Conservation (phyloP, 1,140 invertebrate species). For the Globodera rostochiensis region DNA sequence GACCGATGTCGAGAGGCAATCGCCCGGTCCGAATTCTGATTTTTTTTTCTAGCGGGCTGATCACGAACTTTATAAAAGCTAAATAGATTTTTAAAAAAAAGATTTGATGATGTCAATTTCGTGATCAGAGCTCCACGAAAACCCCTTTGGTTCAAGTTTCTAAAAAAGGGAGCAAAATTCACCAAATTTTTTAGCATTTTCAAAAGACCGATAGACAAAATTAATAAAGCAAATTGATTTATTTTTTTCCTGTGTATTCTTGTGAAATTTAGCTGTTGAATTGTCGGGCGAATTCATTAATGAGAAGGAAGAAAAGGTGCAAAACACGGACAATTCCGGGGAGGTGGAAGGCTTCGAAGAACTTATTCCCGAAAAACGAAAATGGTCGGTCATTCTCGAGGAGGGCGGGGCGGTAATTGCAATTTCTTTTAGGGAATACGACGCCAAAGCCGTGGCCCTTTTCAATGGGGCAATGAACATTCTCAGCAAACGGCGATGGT, state of each 20-base stretch:
- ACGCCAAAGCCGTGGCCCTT: constrained; percentile 33
- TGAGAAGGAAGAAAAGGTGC: not conserved
- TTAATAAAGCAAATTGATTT: too few species aligned
- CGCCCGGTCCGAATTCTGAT: not conserved
- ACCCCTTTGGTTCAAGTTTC: too few species aligned
- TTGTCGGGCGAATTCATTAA: constrained; percentile 7
- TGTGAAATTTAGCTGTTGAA: constrained; percentile 13
- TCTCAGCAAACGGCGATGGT: constrained; percentile 36
- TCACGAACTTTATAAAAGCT: too few species aligned
- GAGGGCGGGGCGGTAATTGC: not conserved
- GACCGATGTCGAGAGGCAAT: not conserved
- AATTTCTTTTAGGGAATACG: constrained; percentile 24
- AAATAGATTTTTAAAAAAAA: too few species aligned
- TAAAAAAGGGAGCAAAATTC: too few species aligned
- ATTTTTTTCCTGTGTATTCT: not conserved
- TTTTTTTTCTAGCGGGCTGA: too few species aligned
- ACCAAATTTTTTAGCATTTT: too few species aligned
- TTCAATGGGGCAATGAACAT: constrained; percentile 38
- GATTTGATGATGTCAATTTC: too few species aligned
- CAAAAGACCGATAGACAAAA: not conserved
- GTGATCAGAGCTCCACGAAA: too few species aligned
- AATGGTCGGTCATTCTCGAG: constrained; percentile 19
- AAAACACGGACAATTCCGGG: not conserved
- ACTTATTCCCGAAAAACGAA: constrained; percentile 38
- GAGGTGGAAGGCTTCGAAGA: constrained; percentile 37